A percentile compares a stretch with the other conserved stretches of the same genome.
Evolutionary conservation across 2,797 vertebrate genomes (phyloP).

Genomic region (Cossypha heuglini): DNA sequence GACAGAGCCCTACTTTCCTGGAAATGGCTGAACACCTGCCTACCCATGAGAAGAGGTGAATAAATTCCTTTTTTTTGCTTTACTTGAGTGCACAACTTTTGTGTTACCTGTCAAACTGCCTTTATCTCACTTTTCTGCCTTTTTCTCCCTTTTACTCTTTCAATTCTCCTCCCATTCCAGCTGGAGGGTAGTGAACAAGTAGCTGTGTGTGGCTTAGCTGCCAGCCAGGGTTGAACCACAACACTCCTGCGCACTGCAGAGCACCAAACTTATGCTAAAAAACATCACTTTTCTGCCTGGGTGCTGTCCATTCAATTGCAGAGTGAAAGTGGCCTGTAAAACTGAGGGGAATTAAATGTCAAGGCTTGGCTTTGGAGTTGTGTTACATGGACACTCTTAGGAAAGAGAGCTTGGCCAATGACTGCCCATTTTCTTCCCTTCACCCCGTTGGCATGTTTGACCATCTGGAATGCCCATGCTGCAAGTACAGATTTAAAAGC

Average conservation of each 20-base stretch:
- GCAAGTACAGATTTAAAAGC: background rate
- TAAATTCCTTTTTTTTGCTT: background rate
- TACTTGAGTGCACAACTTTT: background rate
- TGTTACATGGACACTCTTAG: background rate
- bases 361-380: background rate
- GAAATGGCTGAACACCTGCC: background rate
- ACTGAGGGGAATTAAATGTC: background rate
- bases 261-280: background rate
- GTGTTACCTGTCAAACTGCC: background rate
- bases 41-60: background rate
- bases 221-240: background rate
- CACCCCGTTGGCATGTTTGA: background rate
- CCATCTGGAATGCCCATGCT: background rate
- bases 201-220: background rate
- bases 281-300: background rate
- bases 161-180: background rate
- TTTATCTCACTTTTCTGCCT: background rate
- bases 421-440: background rate
- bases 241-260: background rate
- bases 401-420: background rate
- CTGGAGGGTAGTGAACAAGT: background rate
- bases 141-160: background rate
- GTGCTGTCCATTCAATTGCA: background rate
- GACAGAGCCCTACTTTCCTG: background rate
- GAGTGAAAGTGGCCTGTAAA: background rate